These are phyloP conservation scores for Siderastrea siderea DNA, from an alignment of 92 coral and sea anemone species.

Conservation along the genomic window DNA sequence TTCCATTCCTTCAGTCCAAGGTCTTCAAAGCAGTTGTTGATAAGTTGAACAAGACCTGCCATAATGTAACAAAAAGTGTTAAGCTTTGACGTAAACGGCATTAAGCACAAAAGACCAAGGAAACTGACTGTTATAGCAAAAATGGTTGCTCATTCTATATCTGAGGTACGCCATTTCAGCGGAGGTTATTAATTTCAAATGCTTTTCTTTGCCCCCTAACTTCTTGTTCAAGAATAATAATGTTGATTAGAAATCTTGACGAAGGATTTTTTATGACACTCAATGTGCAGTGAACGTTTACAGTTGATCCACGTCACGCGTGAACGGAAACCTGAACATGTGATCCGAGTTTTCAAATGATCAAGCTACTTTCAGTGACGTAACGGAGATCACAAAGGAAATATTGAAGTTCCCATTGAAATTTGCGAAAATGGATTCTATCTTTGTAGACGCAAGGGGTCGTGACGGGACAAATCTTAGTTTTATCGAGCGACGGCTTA, in stretches of 20 bases:
- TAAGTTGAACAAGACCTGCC: constrained; percentile 39
- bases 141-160: constrained; percentile 29
- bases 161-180: too few species aligned
- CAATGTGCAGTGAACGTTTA: constrained; percentile 4
- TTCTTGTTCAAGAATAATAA: constrained; percentile 40
- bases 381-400: too few species aligned
- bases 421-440: too few species aligned
- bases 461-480: too few species aligned
- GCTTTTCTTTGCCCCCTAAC: not conserved
- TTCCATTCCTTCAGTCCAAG: constrained; percentile 50
- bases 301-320: too few species aligned
- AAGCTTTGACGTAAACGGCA: constrained; percentile 8
- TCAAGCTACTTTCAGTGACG: too few species aligned
- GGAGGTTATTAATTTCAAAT: too few species aligned
- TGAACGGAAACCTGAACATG: too few species aligned
- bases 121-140: constrained; percentile 40
- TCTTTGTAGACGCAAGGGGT: too few species aligned
- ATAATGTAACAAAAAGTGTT: constrained; percentile 26
- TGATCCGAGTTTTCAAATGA: too few species aligned
- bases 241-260: constrained; percentile 38
- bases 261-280: constrained; percentile 30
- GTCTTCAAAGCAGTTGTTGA: constrained; percentile 40
- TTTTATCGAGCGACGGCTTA: too few species aligned
- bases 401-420: too few species aligned
- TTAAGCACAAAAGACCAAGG: constrained; percentile 21